Conservation (phyloP, 2,888 invertebrate genomes). For the Lithophane leautieri region DNA sequence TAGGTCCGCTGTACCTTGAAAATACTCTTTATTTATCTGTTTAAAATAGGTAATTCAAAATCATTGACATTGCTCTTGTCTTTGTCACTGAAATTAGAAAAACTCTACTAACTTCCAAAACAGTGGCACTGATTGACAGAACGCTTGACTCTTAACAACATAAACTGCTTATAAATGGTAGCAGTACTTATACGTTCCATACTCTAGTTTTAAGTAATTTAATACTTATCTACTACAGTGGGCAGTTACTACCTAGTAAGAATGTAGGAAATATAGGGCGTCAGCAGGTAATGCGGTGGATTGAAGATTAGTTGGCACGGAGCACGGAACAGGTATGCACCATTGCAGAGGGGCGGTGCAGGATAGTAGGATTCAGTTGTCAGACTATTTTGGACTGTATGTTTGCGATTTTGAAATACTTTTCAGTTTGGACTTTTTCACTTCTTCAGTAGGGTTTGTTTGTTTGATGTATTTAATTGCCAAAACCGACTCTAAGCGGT, state of each 20-base stretch:
- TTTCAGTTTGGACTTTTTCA: not conserved
- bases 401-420: not conserved
- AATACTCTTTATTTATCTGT: too few species aligned
- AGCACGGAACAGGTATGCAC: slow-evolving; percentile 48
- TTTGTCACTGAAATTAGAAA: not conserved
- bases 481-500: not conserved
- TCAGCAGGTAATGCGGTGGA: slow-evolving; percentile 50
- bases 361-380: not conserved
- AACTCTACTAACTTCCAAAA: not conserved
- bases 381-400: slow-evolving; percentile 15
- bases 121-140: not conserved
- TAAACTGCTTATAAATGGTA: not conserved
- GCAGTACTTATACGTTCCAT: not conserved
- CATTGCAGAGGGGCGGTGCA: slow-evolving; percentile 27
- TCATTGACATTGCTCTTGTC: too few species aligned
- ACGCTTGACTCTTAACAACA: not conserved
- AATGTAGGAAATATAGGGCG: slow-evolving; percentile 38
- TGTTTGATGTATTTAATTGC: slow-evolving; percentile 5
- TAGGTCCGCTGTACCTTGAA: not conserved
- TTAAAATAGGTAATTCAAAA: too few species aligned
- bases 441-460: not conserved
- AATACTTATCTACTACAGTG: slow-evolving; percentile 13
- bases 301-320: slow-evolving; percentile 57
- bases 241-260: slow-evolving; percentile 10
- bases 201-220: not conserved